These are phyloP conservation scores for Psettodes erumei DNA, from an alignment of 2,113 vertebrate species.

Conservation along the genomic window DNA sequence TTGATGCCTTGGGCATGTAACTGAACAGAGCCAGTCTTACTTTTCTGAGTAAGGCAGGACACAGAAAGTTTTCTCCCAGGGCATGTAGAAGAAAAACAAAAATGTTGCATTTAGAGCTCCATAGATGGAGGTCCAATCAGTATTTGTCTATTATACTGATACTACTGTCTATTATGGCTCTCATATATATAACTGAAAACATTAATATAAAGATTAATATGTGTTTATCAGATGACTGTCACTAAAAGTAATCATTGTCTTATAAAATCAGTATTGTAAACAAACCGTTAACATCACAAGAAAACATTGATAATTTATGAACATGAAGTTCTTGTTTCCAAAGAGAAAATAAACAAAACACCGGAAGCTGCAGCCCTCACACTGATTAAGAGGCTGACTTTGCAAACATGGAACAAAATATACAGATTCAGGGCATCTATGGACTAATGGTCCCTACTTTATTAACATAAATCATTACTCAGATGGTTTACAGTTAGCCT, in stretches of 20 bases:
- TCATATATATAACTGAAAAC: not conserved
- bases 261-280: not conserved
- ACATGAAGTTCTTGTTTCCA: not conserved
- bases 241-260: too few relatives aligned
- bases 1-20: not conserved
- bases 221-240: not conserved
- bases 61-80: not conserved
- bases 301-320: conserved; percentile 4
- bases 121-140: not conserved
- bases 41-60: conserved; percentile 1
- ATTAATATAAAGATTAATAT: too few relatives aligned
- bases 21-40: not conserved
- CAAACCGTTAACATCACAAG: not conserved
- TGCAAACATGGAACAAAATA: conserved; percentile 15
- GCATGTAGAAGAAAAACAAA: not conserved
- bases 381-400: not conserved
- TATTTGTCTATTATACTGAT: not conserved
- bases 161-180: not conserved
- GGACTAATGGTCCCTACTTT: conserved; percentile 2
- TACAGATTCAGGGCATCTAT: conserved; percentile 1
- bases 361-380: not conserved
- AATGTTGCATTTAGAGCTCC: not conserved
- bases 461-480: not conserved
- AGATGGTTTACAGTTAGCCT: not conserved
- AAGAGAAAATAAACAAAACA: conserved; percentile 18